phyloP scores from a whole-genome alignment of 2,797 vertebrate species.

The Limnodromus scolopaceus region DNA sequence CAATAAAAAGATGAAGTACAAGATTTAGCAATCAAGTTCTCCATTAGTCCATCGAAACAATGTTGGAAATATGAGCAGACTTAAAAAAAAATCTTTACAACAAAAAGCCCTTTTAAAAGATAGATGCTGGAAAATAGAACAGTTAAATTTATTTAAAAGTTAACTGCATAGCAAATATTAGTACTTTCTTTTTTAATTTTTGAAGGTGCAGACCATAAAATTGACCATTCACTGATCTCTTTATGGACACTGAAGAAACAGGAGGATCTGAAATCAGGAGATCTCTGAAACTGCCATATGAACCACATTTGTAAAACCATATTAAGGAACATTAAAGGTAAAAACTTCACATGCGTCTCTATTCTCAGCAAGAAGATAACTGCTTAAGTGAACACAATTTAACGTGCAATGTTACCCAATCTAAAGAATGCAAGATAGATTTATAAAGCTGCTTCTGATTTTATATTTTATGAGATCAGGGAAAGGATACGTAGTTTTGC shows the following conservation, averaged over 20 bases:
- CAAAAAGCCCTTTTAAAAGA: neutral
- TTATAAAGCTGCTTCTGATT: neutral
- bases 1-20: neutral
- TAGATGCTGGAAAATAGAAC: neutral
- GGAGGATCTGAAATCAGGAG: neutral
- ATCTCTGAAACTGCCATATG: neutral
- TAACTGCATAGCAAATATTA: neutral
- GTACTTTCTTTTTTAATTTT: neutral
- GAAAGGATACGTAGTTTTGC: neutral
- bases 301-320: neutral
- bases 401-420: neutral
- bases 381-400: neutral
- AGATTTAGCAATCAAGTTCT: neutral
- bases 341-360: neutral
- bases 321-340: neutral
- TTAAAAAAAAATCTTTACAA: neutral
- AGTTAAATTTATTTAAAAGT: neutral
- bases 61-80: neutral
- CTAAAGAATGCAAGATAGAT: neutral
- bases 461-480: neutral
- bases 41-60: neutral
- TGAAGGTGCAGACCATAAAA: neutral
- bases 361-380: neutral
- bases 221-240: neutral
- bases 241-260: neutral